Conservation (phyloP, 2,797 vertebrate species). For the Sparidentex hasta region DNA sequence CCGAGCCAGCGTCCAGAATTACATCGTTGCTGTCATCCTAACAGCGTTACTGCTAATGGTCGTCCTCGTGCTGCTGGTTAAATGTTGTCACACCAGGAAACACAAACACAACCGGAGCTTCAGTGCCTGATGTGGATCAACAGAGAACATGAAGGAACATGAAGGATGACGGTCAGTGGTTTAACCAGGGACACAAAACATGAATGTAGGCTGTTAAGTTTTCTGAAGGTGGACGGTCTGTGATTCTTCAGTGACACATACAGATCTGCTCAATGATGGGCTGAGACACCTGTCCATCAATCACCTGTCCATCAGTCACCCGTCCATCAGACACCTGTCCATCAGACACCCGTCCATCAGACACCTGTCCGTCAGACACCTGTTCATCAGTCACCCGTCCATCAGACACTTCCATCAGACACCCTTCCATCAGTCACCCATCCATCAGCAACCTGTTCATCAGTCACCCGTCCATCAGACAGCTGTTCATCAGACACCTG, state of each 20-base stretch:
- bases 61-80: constrained; percentile 71
- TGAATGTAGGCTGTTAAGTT: constrained; percentile 30
- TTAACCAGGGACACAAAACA: constrained; percentile 16
- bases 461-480: too few relatives aligned
- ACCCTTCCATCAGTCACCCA: too few relatives aligned
- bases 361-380: too few relatives aligned
- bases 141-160: neutral
- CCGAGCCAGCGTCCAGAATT: constrained; percentile 75
- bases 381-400: too few relatives aligned
- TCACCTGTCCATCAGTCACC: neutral
- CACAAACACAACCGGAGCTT: constrained; percentile 73
- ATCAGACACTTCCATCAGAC: too few relatives aligned
- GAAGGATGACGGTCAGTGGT: neutral
- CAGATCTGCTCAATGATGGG: too few relatives aligned
- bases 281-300: neutral
- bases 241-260: neutral
- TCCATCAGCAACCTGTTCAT: too few relatives aligned
- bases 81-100: constrained; percentile 72
- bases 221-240: constrained; percentile 14
- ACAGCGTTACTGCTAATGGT: constrained; percentile 72
- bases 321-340: neutral
- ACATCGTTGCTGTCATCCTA: constrained; percentile 80
- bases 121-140: constrained; percentile 70
- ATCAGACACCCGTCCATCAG: too few relatives aligned
- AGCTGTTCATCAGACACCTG: too few relatives aligned